These are phyloP conservation scores for Ctenomys sociabilis DNA, from an alignment of 2,113 vertebrate species.

Conservation along the genomic window DNA sequence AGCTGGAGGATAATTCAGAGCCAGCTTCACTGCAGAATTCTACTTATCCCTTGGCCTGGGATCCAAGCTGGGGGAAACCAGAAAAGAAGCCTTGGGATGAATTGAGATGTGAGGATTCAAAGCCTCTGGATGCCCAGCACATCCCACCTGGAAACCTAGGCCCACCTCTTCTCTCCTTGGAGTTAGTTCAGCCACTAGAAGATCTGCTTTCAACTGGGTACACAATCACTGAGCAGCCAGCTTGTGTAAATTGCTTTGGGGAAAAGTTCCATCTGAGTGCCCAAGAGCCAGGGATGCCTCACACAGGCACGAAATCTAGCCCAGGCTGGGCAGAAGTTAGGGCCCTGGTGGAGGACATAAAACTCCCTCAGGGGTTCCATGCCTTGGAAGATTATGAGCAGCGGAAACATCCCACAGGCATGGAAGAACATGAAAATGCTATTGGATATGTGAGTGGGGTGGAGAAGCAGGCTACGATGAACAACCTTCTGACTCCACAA, in stretches of 20 bases:
- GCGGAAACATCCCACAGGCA: background rate
- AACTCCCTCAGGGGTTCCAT: background rate
- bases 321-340: background rate
- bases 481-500: background rate
- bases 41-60: background rate
- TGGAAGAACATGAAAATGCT: background rate
- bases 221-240: background rate
- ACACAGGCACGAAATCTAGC: background rate
- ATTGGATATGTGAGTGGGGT: background rate
- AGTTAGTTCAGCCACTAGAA: background rate
- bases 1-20: no score
- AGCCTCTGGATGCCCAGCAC: background rate
- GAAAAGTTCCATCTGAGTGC: background rate
- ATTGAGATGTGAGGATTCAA: background rate
- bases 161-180: background rate
- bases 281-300: background rate
- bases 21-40: background rate
- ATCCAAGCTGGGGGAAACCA: background rate
- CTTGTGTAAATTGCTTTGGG: background rate
- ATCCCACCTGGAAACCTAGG: background rate
- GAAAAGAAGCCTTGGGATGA: background rate
- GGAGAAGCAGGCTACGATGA: background rate
- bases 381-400: background rate
- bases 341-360: background rate
- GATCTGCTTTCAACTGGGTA: slow-evolving; percentile 20